Evolutionary conservation across 1,140 invertebrate genomes (phyloP).

Genomic region (Heliconius himera): DNA sequence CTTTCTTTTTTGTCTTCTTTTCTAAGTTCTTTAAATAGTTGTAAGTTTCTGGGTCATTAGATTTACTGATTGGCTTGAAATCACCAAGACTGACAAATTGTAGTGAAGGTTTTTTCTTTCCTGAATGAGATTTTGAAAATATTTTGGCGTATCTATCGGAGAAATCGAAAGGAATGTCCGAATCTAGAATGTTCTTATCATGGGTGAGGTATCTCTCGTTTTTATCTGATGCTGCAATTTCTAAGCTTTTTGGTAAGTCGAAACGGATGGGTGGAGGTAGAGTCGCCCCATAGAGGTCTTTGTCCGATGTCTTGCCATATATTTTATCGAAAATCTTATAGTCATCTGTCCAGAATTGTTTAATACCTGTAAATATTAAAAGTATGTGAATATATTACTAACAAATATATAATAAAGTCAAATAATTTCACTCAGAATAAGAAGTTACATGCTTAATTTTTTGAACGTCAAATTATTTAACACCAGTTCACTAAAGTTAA

Average conservation of each 20-base stretch:
- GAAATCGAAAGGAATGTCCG: slow-evolving; percentile 38
- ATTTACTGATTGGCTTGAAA: slow-evolving; percentile 59
- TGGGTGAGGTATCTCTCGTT: slow-evolving; percentile 54
- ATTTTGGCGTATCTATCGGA: slow-evolving; percentile 52
- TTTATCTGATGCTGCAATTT: slow-evolving; percentile 55
- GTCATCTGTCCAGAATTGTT: slow-evolving; percentile 71
- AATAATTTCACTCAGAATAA: no score
- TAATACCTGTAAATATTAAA: slow-evolving; percentile 54
- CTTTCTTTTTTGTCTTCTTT: slow-evolving; percentile 49
- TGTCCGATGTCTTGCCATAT: slow-evolving; percentile 72
- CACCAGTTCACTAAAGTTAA: no score
- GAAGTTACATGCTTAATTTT: no score
- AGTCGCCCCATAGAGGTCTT: slow-evolving; percentile 61
- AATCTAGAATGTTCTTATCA: slow-evolving; percentile 39
- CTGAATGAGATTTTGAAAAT: slow-evolving; percentile 44
- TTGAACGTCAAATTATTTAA: no score
- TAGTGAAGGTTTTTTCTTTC: slow-evolving; percentile 50
- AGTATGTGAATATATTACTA: no score
- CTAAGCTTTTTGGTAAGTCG: slow-evolving; percentile 36
- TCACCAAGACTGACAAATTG: slow-evolving; percentile 63
- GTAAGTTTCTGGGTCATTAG: slow-evolving; percentile 62
- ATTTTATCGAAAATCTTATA: slow-evolving; percentile 68
- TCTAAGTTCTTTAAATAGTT: slow-evolving; percentile 67
- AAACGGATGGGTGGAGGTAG: slow-evolving; percentile 53
- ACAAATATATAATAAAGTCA: no score